A percentile compares a stretch with the other conserved stretches of the same genome.
phyloP scores from a whole-genome alignment of 30 jellyfish, hydroid and myxozoan genomes.

The Hydractinia symbiolongicarpus region DNA sequence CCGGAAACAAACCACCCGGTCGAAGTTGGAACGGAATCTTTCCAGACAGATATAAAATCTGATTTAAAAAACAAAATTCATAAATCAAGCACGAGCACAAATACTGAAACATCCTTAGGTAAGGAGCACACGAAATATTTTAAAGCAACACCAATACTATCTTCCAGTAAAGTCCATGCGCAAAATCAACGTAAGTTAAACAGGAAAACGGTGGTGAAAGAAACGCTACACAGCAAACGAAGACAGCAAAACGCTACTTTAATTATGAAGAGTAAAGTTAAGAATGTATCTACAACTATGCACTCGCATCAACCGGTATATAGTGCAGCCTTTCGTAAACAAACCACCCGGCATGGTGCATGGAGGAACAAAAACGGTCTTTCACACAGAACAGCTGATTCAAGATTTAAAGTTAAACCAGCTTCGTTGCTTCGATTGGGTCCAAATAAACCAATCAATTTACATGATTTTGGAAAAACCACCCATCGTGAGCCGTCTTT shows the following conservation, averaged over 20 bases:
- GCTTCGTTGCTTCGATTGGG: background rate
- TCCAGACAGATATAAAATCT: conserved; percentile 6
- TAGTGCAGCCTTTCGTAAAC: background rate
- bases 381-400: background rate
- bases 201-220: background rate
- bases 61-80: background rate
- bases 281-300: background rate
- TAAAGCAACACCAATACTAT: background rate
- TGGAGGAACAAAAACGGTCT: background rate
- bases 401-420: background rate
- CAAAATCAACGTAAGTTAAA: background rate
- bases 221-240: background rate
- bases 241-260: background rate
- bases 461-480: background rate
- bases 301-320: background rate
- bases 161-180: background rate
- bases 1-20: background rate
- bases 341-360: background rate
- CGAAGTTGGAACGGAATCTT: conserved; percentile 21
- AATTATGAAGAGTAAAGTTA: background rate
- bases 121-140: background rate
- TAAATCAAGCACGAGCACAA: too few relatives aligned
- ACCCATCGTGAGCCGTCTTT: conserved; percentile 24
- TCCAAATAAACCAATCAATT: conserved; percentile 11
- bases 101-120: background rate